Conservation (phyloP, 2,888 invertebrate species). For the Hyppa rectilinea region DNA sequence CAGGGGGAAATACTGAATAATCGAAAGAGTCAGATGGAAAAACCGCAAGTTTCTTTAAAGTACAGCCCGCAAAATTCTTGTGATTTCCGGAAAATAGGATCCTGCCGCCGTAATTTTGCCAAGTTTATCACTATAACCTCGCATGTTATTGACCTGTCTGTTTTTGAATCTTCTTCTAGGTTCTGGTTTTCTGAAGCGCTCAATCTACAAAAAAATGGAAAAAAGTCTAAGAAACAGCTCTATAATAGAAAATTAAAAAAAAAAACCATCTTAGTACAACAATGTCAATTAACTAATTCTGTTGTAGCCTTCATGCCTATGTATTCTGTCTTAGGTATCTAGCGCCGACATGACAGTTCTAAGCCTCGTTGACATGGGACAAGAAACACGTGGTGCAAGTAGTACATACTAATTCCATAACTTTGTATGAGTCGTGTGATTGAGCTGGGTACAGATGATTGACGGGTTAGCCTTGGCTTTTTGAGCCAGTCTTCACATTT, state of each 20-base stretch:
- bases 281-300: conserved; percentile 25
- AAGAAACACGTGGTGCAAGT: too few relatives aligned
- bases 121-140: background rate
- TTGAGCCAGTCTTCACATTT: background rate
- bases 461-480: background rate
- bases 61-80: background rate
- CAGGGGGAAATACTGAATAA: conserved; percentile 25
- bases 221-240: background rate
- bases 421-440: background rate
- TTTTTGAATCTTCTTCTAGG: background rate
- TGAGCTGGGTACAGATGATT: background rate
- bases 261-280: background rate
- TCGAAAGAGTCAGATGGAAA: background rate
- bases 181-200: too few relatives aligned
- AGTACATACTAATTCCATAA: too few relatives aligned
- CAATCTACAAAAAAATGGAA: too few relatives aligned
- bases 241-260: background rate
- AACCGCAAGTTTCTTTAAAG: background rate
- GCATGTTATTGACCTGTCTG: background rate
- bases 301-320: conserved; percentile 1
- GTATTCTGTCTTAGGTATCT: conserved; percentile 17
- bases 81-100: background rate
- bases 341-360: conserved; percentile 25
- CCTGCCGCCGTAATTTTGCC: background rate
- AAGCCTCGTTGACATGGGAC: conserved; percentile 30